Percentiles rank a stretch among this genome's conserved stretches.
phyloP scores from a whole-genome alignment of 2,113 vertebrate genomes.

The Ginglymostoma cirratum region DNA sequence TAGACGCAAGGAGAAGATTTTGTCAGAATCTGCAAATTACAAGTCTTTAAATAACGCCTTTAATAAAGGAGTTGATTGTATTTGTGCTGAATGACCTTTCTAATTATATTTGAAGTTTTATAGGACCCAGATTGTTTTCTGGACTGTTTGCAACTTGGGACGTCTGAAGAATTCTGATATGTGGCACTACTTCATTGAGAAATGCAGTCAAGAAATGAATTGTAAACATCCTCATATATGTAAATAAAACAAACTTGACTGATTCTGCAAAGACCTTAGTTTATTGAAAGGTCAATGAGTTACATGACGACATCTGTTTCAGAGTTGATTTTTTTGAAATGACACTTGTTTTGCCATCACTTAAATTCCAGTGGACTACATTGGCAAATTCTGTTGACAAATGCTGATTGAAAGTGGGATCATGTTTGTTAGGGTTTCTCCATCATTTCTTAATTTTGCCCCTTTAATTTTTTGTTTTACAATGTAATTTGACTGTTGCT shows the following conservation, averaged over 20 bases:
- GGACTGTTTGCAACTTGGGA: background rate
- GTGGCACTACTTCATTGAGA: background rate
- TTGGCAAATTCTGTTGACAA: background rate
- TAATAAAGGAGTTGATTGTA: background rate
- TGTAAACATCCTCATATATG: constrained; percentile 8
- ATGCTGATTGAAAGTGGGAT: background rate
- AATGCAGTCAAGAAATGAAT: background rate
- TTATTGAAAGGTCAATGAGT: background rate
- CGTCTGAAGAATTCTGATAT: background rate
- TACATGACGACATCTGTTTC: background rate
- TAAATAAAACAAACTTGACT: constrained; percentile 4
- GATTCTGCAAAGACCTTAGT: background rate
- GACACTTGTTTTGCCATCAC: background rate
- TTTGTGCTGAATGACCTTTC: background rate
- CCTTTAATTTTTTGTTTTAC: too few relatives aligned
- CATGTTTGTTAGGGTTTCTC: background rate
- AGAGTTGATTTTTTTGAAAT: background rate
- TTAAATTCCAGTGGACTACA: background rate
- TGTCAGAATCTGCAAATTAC: constrained; percentile 18
- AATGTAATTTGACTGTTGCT: too few relatives aligned
- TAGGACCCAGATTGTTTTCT: background rate
- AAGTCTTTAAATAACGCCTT: background rate
- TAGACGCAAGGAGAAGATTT: background rate
- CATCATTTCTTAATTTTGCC: background rate
- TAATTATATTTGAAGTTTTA: background rate